Evolutionary conservation across 2,888 invertebrate genomes (phyloP), one percentile per base, ranked within the genome.

Genomic region (Serripes groenlandicus): DNA sequence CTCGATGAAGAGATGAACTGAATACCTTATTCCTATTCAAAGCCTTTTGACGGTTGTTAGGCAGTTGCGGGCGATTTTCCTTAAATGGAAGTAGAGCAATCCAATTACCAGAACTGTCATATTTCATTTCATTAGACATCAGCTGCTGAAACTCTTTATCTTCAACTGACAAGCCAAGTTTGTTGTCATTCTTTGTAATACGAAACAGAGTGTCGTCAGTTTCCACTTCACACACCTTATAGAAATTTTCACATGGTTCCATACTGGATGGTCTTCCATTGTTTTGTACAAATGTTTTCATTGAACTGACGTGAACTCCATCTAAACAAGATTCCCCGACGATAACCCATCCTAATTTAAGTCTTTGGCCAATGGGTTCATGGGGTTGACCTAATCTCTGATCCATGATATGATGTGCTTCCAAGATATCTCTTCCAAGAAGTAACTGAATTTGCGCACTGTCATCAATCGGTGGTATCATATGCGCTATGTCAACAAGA

Each of bases 31-130:
- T 70, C 18, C 73, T 26, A 23, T 26, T 72, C 11, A n/a, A 2
- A 4, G 80, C 80, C 28, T 79, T 64, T 64, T 21, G 0, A 3
- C 70, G 37, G 74, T 85, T 83, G 54, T 85, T 85, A 0, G 79
- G 82, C 28, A 76, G 42, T 30, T 15, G n/a, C 0, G 3, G 52
- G 26, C 79, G 62, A 30, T 18, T 5, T 9, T 26, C 15, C 52
- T 70, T 75, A 42, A 85, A 85, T 0, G 78, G 79, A 4, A 85
- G 30, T 4, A 74, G 85, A 30, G 79, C 79, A 18, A 72, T 49
- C 78, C 71, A 85, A 18, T 68, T 52, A 23, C 54, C 70, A 23
- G 72, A 56, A 1, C 52, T 54, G 42, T 74, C 71, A 11, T 60
- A 49, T 23, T 71, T 37, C 69, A 82, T 75, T 68, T 66, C 68